Evolutionary conservation across 2,113 vertebrate genomes (phyloP).

Genomic region (Mesitornis unicolor): DNA sequence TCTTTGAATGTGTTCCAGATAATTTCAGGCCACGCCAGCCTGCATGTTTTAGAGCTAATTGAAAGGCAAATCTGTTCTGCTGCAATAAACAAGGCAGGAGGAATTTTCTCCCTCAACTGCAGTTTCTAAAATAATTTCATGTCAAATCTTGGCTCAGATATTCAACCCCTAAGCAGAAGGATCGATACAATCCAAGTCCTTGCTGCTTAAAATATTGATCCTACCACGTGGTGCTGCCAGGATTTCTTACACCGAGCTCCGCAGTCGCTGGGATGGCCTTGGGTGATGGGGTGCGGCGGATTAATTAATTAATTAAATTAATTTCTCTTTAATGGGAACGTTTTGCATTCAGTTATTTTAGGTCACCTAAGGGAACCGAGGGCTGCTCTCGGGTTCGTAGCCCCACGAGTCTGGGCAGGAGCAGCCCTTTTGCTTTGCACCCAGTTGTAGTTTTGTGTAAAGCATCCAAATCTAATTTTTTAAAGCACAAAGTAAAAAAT

Average conservation of each 20-base stretch:
- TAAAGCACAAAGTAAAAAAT: neutral
- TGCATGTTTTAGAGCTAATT: neutral
- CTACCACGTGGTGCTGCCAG: neutral
- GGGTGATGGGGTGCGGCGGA: too few species aligned
- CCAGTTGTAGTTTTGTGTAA: neutral
- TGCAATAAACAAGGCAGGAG: neutral
- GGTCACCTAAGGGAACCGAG: neutral
- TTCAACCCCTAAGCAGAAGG: neutral
- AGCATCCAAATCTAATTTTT: neutral
- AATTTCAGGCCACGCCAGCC: conserved; percentile 1
- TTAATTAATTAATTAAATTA: too few species aligned
- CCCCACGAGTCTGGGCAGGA: accelerated
- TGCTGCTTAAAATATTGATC: neutral
- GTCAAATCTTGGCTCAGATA: neutral
- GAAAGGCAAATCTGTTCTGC: conserved; percentile 25
- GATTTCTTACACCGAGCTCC: neutral
- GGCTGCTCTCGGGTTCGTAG: neutral
- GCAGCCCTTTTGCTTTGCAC: neutral
- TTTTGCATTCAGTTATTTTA: neutral
- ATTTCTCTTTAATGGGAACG: neutral
- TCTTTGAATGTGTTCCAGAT: neutral
- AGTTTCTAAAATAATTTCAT: neutral
- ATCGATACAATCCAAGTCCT: neutral
- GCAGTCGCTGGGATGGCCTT: neutral
- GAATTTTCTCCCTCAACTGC: neutral